A percentile compares a stretch with the other conserved stretches of the same genome.
These are phyloP conservation scores for Galemys pyrenaicus DNA, from an alignment of 2,113 vertebrate species.

Conservation along the genomic window DNA sequence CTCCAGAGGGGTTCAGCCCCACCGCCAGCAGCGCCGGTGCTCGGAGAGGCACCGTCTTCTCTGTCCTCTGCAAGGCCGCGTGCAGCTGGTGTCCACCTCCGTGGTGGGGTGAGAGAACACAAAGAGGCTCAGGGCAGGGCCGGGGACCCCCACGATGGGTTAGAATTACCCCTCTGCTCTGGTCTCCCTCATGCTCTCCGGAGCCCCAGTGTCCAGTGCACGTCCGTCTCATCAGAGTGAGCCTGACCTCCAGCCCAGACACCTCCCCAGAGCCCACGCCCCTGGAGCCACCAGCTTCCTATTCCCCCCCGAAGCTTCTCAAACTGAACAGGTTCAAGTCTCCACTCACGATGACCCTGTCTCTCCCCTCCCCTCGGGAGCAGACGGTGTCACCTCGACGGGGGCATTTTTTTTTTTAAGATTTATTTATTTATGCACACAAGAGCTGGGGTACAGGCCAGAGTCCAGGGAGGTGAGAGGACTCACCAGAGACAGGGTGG, in stretches of 20 bases:
- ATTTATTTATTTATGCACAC: too few relatives aligned
- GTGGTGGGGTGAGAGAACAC: too few relatives aligned
- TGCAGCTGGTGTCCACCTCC: too few relatives aligned
- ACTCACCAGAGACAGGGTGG: too few relatives aligned
- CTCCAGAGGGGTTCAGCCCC: background rate
- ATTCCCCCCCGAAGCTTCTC: background rate
- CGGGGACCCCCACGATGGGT: background rate
- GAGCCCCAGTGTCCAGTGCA: background rate
- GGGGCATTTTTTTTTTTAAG: too few relatives aligned
- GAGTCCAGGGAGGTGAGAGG: too few relatives aligned
- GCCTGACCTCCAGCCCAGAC: background rate
- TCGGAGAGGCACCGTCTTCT: too few relatives aligned
- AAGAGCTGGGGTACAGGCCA: too few relatives aligned
- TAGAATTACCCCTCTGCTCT: background rate
- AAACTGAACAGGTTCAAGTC: background rate
- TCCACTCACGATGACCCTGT: background rate
- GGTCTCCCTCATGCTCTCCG: background rate
- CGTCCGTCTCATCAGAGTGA: background rate
- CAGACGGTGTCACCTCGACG: fast-evolving
- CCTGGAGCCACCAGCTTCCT: background rate
- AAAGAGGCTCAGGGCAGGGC: background rate
- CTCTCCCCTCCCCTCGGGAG: background rate
- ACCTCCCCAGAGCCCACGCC: background rate
- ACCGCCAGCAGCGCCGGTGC: too few relatives aligned
- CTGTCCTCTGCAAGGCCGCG: too few relatives aligned